phyloP scores from a whole-genome alignment of 2,113 vertebrate species.

The Myodes glareolus region DNA sequence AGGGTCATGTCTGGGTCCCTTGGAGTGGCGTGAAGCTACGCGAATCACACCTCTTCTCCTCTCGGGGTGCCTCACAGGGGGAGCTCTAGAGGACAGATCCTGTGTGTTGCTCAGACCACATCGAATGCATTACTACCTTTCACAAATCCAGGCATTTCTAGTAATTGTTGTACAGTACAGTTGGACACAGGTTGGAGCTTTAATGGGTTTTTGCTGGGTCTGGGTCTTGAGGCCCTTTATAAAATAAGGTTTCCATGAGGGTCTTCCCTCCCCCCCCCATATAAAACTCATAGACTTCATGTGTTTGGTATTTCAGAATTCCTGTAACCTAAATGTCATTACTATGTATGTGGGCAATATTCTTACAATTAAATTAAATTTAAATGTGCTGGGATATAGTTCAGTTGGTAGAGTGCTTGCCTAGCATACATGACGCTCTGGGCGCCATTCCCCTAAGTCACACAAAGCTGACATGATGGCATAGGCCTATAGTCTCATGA shows the following conservation, averaged over 20 bases:
- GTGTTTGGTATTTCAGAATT: not conserved
- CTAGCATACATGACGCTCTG: not conserved
- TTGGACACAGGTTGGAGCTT: not conserved
- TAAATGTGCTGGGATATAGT: not conserved
- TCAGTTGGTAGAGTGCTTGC: not conserved
- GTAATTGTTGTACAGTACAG: constrained; percentile 3
- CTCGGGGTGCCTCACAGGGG: not conserved
- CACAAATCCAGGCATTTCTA: not conserved
- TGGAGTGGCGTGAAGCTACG: not conserved
- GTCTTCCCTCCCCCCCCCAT: not conserved
- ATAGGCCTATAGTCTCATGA: not conserved
- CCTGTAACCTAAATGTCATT: not conserved
- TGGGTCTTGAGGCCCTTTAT: not conserved
- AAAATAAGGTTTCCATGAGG: constrained; percentile 19
- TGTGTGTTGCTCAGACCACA: not conserved
- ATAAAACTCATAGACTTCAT: not conserved
- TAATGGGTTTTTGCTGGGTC: not conserved
- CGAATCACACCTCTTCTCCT: not conserved
- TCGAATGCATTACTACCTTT: not conserved
- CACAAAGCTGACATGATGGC: not conserved
- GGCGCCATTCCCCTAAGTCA: not conserved
- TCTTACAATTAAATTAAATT: not conserved
- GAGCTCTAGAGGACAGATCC: not conserved
- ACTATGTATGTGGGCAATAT: not conserved
- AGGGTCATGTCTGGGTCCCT: not conserved